Conservation (phyloP, 2,113 vertebrate species). For the Pimephales promelas region DNA sequence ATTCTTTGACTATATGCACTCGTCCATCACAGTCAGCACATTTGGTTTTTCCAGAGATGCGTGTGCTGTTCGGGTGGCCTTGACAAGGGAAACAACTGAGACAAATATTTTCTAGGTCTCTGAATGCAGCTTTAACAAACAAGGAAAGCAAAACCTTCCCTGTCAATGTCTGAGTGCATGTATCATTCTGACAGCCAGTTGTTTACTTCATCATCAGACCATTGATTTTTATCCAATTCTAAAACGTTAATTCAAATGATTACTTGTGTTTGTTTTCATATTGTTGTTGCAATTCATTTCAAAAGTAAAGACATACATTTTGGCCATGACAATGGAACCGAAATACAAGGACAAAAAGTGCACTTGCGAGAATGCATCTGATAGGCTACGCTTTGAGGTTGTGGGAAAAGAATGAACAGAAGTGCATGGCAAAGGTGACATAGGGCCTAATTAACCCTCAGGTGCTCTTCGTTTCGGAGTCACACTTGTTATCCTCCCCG, state of each 20-base stretch:
- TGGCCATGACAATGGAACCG: no score
- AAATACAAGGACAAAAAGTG: no score
- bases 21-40: background rate
- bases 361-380: no score
- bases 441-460: no score
- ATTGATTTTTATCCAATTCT: slow-evolving; percentile 42
- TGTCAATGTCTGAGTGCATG: slow-evolving; percentile 24
- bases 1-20: background rate
- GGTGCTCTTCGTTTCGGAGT: no score
- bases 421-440: no score
- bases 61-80: background rate
- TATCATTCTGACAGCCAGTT: background rate
- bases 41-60: background rate
- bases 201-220: slow-evolving; percentile 43
- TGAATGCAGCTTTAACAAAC: background rate
- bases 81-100: background rate
- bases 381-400: no score
- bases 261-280: slow-evolving; percentile 49
- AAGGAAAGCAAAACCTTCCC: slow-evolving; percentile 1
- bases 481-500: no score
- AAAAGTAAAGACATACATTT: background rate
- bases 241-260: slow-evolving; percentile 58
- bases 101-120: background rate
- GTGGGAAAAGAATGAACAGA: no score
- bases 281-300: slow-evolving; percentile 5